These are phyloP conservation scores for Piscicola geometra DNA, from an alignment of 2,888 invertebrate species.

Conservation along the genomic window DNA sequence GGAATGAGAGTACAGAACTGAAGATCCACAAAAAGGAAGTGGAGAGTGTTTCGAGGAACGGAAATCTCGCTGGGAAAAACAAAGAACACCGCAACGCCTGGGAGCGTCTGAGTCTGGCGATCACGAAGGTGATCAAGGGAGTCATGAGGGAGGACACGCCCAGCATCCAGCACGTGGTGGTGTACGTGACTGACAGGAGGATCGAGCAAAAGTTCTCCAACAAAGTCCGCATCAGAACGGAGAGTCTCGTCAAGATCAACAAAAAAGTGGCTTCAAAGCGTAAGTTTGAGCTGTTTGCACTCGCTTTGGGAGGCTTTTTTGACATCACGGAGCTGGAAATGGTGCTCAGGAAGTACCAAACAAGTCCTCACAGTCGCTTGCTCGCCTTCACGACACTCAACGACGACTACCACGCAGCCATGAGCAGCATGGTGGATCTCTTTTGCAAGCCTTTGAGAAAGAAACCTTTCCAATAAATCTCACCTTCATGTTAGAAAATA, in stretches of 20 bases:
- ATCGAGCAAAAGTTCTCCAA: neutral
- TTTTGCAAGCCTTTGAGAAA: constrained; percentile 24
- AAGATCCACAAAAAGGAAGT: neutral
- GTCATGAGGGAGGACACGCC: neutral
- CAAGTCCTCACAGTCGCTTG: constrained; percentile 21
- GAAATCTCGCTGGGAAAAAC: neutral
- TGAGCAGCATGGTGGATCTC: constrained; percentile 9
- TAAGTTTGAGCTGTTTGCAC: neutral
- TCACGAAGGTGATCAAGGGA: neutral
- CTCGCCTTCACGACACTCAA: constrained; percentile 14
- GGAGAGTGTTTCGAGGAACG: neutral
- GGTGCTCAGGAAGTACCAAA: constrained; percentile 18
- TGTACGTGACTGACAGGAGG: constrained; percentile 21
- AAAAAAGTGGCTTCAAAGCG: constrained; percentile 3
- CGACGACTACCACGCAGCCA: neutral
- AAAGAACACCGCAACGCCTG: constrained; percentile 17
- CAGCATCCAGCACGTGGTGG: constrained; percentile 16
- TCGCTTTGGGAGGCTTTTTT: neutral
- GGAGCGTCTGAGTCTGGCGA: neutral
- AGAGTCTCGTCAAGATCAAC: constrained; percentile 2
- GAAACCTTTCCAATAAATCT: too few relatives aligned
- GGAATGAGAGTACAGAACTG: neutral
- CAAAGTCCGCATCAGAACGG: neutral
- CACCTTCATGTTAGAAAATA: too few relatives aligned
- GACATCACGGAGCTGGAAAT: neutral